Evolutionary conservation across 2,888 invertebrate species (phyloP), one percentile per base, ranked within the genome.

Genomic region (Antheraea yamamai): DNA sequence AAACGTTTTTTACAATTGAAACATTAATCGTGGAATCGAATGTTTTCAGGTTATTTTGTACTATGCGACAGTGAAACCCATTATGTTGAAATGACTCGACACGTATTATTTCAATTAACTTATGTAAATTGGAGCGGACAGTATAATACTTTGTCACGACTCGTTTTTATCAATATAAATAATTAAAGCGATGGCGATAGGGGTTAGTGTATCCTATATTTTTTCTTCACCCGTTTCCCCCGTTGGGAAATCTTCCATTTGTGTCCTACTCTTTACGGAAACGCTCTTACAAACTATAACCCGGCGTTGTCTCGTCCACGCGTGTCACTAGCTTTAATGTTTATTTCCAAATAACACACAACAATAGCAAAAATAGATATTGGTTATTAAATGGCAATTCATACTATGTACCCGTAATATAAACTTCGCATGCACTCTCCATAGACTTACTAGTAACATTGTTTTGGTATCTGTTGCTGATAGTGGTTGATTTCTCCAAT

Each of bases 91-190:
- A 39, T 30, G 70, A 70, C 12, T 39, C 35, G 64, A 61, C 20
- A 47, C 64, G 39, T 23, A 47, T 73, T 64, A 61, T 47, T 51
- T 14, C 35, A 70, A 70, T 70, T 70, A 70, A 70, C 70, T 39
- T 70, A 70, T 39, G 70, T 39, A 70, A 70, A 70, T 70, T 70
- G 6, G 12, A 39, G 20, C 10, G 10, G 39, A 20, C 39, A 26
- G 35, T 3, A 4, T 14, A 66, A 1, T 26, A 64, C 26, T 26
- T 0, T 23, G 64, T 14, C 12, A 23, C 64, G 20, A 61, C 26
- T 64, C n/a, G n/a, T 10, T n/a, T 61, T 61, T 64, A 64, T n/a
- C 18, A 61, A 61, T 20, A 61, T 61, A 61, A 61, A 61, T n/a
- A 61, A 61, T 61, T 61, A 23, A n/a, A 61, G 12, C 20, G 23